These are phyloP conservation scores for Aurelia sp. DNA, from an alignment of 30 jellyfish, hydroid and myxozoan genomes.

Conservation along the genomic window DNA sequence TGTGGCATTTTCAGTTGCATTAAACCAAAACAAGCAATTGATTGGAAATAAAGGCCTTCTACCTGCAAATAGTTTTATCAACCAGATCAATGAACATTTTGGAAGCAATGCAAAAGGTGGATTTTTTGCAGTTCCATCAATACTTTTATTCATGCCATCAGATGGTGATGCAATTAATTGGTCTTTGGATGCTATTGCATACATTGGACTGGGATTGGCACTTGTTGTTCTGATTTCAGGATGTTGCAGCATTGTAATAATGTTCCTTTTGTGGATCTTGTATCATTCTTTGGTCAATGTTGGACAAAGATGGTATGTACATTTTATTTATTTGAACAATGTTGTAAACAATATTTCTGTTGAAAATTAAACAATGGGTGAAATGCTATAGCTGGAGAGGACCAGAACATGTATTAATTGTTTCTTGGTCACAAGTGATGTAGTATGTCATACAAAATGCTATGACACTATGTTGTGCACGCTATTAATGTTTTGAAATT, in stretches of 20 bases:
- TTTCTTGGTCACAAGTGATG: no score
- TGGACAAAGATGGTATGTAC: constrained; percentile 68
- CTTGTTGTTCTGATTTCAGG: constrained; percentile 44
- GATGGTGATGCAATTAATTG: constrained; percentile 34
- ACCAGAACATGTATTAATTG: no score
- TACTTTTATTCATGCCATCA: constrained; percentile 21
- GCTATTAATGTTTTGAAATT: no score
- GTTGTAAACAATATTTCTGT: no score
- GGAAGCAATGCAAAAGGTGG: constrained; percentile 6
- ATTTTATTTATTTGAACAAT: no score
- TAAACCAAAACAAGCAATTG: constrained; percentile 59
- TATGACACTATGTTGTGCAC: no score
- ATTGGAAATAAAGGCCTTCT: constrained; percentile 68
- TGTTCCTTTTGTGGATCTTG: constrained; percentile 60
- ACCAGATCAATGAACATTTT: constrained; percentile 36
- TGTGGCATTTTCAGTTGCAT: constrained; percentile 66
- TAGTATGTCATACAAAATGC: no score
- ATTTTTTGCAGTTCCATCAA: constrained; percentile 51
- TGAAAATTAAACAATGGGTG: no score
- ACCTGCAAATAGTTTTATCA: constrained; percentile 41
- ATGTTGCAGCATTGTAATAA: constrained; percentile 38
- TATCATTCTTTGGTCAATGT: constrained; percentile 70
- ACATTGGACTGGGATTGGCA: constrained; percentile 52
- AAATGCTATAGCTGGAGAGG: no score
- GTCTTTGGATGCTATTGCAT: constrained; percentile 62